Conservation (phyloP, 2,113 vertebrate species). For the Illadopsis cleaveri region DNA sequence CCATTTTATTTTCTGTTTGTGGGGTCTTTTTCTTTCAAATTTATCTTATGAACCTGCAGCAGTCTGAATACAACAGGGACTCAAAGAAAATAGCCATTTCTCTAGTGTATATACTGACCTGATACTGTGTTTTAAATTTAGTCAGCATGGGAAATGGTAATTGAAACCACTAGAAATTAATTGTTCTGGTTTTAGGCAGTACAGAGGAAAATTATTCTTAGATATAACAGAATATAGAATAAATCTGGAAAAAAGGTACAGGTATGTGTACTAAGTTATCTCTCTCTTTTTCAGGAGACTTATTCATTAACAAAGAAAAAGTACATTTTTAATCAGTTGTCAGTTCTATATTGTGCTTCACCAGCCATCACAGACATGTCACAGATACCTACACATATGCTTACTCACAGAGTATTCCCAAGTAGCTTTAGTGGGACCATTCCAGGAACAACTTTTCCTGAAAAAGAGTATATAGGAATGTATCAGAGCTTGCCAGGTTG, state of each 20-base stretch:
- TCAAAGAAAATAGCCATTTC: constrained; percentile 36
- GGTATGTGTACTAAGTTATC: neutral
- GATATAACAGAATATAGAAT: neutral
- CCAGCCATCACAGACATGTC: neutral
- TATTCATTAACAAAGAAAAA: constrained; percentile 2
- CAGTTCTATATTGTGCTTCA: neutral
- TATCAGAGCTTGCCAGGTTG: neutral
- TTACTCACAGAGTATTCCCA: neutral
- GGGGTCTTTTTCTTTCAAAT: neutral
- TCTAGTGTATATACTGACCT: neutral
- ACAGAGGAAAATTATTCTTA: neutral
- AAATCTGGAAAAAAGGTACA: neutral
- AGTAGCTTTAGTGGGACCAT: neutral
- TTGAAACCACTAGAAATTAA: constrained; percentile 49
- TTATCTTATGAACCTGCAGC: constrained; percentile 30
- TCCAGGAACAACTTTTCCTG: neutral
- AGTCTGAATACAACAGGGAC: constrained; percentile 4
- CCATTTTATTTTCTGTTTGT: neutral
- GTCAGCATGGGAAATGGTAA: neutral
- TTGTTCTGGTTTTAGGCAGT: constrained; percentile 7
- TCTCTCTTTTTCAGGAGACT: neutral
- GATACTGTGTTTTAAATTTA: constrained; percentile 31
- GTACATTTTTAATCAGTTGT: neutral
- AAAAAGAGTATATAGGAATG: neutral
- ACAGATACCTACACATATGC: neutral